Evolutionary conservation across 2,888 invertebrate species (phyloP).

Genomic region (Therioaphis trifolii): DNA sequence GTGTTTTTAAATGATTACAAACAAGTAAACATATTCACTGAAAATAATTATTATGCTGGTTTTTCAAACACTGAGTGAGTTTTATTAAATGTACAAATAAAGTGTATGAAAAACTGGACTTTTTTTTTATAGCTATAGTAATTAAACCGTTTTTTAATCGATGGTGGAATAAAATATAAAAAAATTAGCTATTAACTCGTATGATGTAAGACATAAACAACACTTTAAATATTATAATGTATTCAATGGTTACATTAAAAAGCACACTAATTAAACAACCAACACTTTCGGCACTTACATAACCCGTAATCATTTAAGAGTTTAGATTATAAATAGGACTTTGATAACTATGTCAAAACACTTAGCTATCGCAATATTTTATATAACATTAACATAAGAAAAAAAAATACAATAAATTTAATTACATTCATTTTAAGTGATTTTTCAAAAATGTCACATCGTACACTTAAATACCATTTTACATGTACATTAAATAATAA

Average conservation of each 20-base stretch:
- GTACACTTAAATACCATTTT: conserved; percentile 20
- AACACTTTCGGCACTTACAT: not conserved
- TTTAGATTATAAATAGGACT: conserved; percentile 3
- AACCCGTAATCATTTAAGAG: not conserved
- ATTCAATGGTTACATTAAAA: not conserved
- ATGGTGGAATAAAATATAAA: not conserved
- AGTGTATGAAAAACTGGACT: no score
- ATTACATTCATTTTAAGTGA: conserved; percentile 8
- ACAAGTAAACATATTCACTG: not conserved
- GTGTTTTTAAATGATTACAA: not conserved
- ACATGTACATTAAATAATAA: conserved; percentile 3
- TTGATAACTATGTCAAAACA: conserved; percentile 1
- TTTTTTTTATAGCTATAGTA: no score
- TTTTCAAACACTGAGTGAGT: not conserved
- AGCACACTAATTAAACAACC: conserved; percentile 6
- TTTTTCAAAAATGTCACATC: conserved; percentile 17
- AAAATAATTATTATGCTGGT: conserved; percentile 30
- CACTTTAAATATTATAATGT: no score
- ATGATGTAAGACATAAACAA: no score
- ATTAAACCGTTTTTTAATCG: no score
- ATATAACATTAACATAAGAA: conserved; percentile 28
- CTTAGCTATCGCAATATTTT: not conserved
- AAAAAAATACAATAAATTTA: conserved; percentile 18
- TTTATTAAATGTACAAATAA: not conserved
- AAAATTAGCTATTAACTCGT: no score